phyloP scores from a whole-genome alignment of 2,797 vertebrate species.

The Cuniculus paca region DNA sequence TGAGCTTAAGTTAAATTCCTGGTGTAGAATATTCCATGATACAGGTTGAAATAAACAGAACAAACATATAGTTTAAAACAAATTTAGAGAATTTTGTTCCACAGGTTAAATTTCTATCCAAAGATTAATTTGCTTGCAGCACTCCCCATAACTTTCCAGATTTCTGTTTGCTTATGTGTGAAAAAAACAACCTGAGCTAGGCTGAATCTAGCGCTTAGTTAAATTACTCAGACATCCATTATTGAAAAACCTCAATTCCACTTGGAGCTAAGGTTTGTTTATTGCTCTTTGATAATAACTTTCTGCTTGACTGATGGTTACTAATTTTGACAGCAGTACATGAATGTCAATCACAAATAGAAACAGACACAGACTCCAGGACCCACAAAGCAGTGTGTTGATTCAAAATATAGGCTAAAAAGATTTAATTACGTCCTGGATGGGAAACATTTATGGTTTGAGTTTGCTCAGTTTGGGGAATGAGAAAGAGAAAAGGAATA shows the following conservation, averaged over 20 bases:
- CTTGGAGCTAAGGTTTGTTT: slow-evolving; percentile 72
- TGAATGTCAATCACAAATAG: slow-evolving; percentile 50
- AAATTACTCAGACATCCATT: slow-evolving; percentile 83
- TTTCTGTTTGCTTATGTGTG: slow-evolving; percentile 81
- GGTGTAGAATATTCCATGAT: slow-evolving; percentile 39
- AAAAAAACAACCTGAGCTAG: slow-evolving; percentile 65
- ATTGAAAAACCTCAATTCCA: slow-evolving; percentile 64
- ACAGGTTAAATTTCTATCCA: slow-evolving; percentile 78
- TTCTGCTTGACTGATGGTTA: slow-evolving; percentile 75
- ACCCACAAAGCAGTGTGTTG: neutral
- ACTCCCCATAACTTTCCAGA: slow-evolving; percentile 68
- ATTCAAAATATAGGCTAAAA: slow-evolving; percentile 39
- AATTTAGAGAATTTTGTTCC: slow-evolving; percentile 74
- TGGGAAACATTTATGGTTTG: neutral
- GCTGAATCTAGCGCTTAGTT: slow-evolving; percentile 76
- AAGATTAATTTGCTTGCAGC: slow-evolving; percentile 76
- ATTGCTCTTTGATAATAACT: slow-evolving; percentile 75
- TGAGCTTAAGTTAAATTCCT: neutral
- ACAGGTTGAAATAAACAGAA: slow-evolving; percentile 51
- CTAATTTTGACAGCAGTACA: slow-evolving; percentile 68
- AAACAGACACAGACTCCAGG: neutral
- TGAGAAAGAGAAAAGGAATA: neutral
- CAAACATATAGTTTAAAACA: slow-evolving; percentile 46
- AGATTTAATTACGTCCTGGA: neutral
- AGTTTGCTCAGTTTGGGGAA: neutral